Evolutionary conservation across 2,797 vertebrate species (phyloP), one percentile per base, ranked within the genome.

Genomic region (Muraenolepis orangiensis): DNA sequence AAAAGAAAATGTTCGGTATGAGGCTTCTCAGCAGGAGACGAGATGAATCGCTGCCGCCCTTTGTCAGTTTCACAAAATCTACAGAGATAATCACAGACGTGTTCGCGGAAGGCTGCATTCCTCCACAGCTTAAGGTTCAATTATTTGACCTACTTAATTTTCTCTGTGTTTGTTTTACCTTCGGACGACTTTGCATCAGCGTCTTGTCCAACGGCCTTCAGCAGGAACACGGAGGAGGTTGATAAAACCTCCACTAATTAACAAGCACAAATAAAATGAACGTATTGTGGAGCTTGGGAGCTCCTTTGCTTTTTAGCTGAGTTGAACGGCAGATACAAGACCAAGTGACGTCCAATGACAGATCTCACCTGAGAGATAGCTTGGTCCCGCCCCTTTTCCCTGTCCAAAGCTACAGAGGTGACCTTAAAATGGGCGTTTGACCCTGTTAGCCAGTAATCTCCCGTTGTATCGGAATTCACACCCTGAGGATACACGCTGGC

Each of bases 101-200:
- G 6, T 79, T 76, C 61, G 66, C 75, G 74, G 71, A 75, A 73
- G 82, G 32, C 82, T 71, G 64, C 85, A 91, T 91, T 91, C 87
- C 80, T 90, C 51, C 78, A 82, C 87, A 88, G 87, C 85, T 90
- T 90, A 87, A 80, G 85, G 78, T 89, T 86, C 82, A 91, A 75
- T 87, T 81, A 87, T 90, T 86, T 90, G 87, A 91, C 90, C 90
- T 90, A 85, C 85, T 82, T 81, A 82, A 85, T 89, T 81, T 82
- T 82, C 81, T 85, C 51, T 42, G 70, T 82, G 87, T 90, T 87
- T 90, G 83, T 86, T 87, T 87, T 87, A 81, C 80, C 76, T 85
- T 84, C n/a, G 85, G 87, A 87, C 85, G 87, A 79, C 85, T 86
- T 87, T 80, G 85, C 81, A 78, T 77, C 76, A 77, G 82, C 76